Evolutionary conservation across 2,888 invertebrate genomes (phyloP), one percentile per base, ranked within the genome.

Genomic region (Melinaea menophilus): DNA sequence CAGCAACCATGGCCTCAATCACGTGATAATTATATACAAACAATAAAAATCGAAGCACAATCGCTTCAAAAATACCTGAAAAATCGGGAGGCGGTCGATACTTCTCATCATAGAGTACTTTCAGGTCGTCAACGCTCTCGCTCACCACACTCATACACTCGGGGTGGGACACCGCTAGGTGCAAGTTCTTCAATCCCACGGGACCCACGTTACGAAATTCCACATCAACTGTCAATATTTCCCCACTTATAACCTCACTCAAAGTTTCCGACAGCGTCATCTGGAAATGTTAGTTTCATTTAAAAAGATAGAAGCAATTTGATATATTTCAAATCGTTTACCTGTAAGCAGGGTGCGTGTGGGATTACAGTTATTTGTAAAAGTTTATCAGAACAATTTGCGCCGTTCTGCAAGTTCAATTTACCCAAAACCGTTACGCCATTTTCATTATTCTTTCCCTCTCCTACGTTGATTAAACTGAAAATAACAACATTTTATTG

Each of bases 321-420:
- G 37, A 37, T 37, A 5, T 37, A 37, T 37, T 37, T 2, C 5
- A 37, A 4, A 37, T 37, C 1, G 37, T 7, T 37, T 84, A 95
- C 96, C 92, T 96, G 95, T 75, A 98, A 88, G 75, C 95, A 94
- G 0, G 98, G 97, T 67, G 97, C 94, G 70, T 94, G 93, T 12
- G 95, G 94, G 56, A 95, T 93, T 59, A 98, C 92, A 68, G 92
- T 93, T 62, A 97, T 93, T 70, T 94, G 92, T 60, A 98, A 90
- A 69, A 95, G 92, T 71, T 93, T 93, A 79, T 96, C 95, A 13
- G 86, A 84, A 7, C 90, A 92, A 73, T 92, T 93, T 22, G 92
- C 84, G 69, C 92, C 77, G 48, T 77, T 71, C 2, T 75, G 65
- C 79, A 72, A 92, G 90, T 68, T 94, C 89, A 93, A 89, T 80